phyloP scores from a whole-genome alignment of 2,797 vertebrate species.

The Poeciliopsis paucimaculata region DNA sequence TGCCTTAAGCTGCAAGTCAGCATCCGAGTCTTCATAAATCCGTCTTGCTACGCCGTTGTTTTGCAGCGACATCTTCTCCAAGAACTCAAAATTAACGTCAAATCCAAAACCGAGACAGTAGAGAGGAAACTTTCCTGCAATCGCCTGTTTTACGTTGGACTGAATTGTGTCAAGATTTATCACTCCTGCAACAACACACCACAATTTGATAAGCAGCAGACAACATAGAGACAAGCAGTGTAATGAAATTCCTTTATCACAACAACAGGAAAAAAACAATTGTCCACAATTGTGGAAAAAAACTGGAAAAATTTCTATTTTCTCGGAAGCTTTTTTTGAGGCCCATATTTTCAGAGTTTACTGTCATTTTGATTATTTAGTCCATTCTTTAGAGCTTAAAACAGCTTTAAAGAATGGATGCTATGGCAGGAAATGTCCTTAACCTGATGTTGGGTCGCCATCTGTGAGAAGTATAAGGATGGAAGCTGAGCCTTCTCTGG shows the following conservation, averaged over 20 bases:
- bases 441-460: slow-evolving; percentile 90
- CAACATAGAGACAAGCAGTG: neutral
- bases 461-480: slow-evolving; percentile 93
- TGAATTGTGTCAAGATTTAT: slow-evolving; percentile 79
- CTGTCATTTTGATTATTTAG: neutral
- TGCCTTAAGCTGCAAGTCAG: slow-evolving; percentile 91
- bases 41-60: slow-evolving; percentile 86
- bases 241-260: neutral
- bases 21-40: slow-evolving; percentile 91
- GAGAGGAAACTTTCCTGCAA: slow-evolving; percentile 81
- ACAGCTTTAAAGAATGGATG: neutral
- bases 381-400: neutral
- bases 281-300: no score
- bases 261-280: no score
- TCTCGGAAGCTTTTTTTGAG: neutral
- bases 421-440: slow-evolving; percentile 20
- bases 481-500: slow-evolving; percentile 79
- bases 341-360: neutral
- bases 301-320: no score
- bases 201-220: neutral
- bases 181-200: slow-evolving; percentile 72
- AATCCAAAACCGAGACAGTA: slow-evolving; percentile 94
- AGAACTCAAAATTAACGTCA: slow-evolving; percentile 89
- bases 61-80: slow-evolving; percentile 89
- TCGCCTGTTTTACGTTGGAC: slow-evolving; percentile 77